Base-by-base conservation (phyloP, 1,140 invertebrate species). In the Nylanderia fulva region DNA sequence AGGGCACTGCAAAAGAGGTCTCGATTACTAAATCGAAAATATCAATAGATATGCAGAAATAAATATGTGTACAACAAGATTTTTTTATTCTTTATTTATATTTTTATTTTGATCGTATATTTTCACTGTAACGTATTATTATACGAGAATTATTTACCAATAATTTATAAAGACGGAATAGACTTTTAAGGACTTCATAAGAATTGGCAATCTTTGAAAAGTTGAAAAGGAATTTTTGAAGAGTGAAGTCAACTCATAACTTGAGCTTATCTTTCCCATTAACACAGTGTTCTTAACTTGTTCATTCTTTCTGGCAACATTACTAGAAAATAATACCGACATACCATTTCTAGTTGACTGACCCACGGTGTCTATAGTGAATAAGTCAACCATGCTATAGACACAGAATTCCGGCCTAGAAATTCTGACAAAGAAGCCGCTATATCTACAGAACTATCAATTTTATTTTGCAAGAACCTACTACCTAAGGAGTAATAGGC, bases 251-350 rank as follows among this genome's bases (percentile, higher is more conserved):
- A 91, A 85, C 86, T 85, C 79, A 88, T 86, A 80, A 48, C 68
- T 72, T 58, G 52, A 68, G 91, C 88, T 92, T 91, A 92, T 91
- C 90, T 90, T 92, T n/a, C n/a, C 88, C 90, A 92, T 92, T 92
- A 87, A 92, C 90, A n/a, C n/a, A n/a, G n/a, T n/a, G n/a, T n/a
- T n/a, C n/a, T n/a, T n/a, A n/a, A n/a, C n/a, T n/a, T n/a, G n/a
- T n/a, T n/a, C n/a, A n/a, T n/a, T n/a, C n/a, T n/a, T n/a, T n/a
- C n/a, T n/a, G n/a, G n/a, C n/a, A n/a, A n/a, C n/a, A n/a, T n/a
- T n/a, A n/a, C n/a, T n/a, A n/a, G n/a, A n/a, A n/a, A n/a, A n/a
- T n/a, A n/a, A n/a, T n/a, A n/a, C n/a, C n/a, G n/a, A n/a, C n/a
- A n/a, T n/a, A n/a, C n/a, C n/a, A n/a, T n/a, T n/a, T n/a, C n/a